phyloP scores from a whole-genome alignment of 2,113 vertebrate species.

The Crotalus tigris region DNA sequence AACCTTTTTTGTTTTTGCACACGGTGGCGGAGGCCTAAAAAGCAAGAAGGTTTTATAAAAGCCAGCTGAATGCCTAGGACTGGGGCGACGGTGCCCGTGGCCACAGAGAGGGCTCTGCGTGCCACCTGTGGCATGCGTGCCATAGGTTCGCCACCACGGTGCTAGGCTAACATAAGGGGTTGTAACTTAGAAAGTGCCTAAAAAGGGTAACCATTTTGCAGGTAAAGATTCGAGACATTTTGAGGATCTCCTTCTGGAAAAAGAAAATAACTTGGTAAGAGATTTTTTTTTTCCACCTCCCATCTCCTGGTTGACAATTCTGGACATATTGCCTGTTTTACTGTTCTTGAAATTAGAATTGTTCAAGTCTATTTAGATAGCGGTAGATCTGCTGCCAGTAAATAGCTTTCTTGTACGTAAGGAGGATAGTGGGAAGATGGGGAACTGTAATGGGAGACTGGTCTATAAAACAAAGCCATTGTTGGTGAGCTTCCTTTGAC shows the following conservation, averaged over 20 bases:
- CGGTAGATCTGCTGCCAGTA: background rate
- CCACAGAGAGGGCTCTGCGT: no score
- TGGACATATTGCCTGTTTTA: background rate
- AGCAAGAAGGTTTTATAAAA: no score
- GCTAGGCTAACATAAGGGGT: background rate
- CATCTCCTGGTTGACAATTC: background rate
- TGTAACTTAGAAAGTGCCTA: background rate
- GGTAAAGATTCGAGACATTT: constrained; percentile 63
- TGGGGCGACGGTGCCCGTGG: no score
- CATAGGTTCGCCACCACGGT: no score
- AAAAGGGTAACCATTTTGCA: constrained; percentile 58
- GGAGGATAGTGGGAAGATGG: background rate
- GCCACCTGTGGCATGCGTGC: no score
- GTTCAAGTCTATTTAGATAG: background rate
- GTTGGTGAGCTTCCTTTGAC: background rate
- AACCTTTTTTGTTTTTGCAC: no score
- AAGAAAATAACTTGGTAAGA: constrained; percentile 67
- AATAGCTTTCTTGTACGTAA: background rate
- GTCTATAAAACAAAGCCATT: background rate
- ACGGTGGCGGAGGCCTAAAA: no score
- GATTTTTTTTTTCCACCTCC: background rate
- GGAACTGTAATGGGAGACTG: background rate
- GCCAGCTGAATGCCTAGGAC: no score
- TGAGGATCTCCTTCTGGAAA: constrained; percentile 67
- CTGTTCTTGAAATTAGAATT: background rate